Conservation (phyloP, 2,797 vertebrate genomes). For the Nyctibius grandis region DNA sequence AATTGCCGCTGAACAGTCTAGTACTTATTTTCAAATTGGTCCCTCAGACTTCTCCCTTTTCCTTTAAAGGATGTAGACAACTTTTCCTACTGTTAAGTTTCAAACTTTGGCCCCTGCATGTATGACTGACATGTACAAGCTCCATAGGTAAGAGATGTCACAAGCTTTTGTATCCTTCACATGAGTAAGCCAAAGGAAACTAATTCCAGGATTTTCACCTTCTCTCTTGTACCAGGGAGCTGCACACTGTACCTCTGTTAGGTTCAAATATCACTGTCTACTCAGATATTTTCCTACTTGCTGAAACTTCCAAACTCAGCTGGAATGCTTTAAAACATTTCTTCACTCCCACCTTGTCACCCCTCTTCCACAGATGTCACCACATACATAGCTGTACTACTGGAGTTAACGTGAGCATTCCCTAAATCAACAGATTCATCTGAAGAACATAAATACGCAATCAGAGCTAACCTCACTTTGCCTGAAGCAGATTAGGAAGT, state of each 20-base stretch:
- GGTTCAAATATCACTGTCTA: background rate
- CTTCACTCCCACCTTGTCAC: background rate
- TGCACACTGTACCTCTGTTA: background rate
- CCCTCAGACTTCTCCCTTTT: background rate
- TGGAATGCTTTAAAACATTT: background rate
- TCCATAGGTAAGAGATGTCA: background rate
- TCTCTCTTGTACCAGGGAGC: background rate
- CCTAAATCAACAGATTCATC: background rate
- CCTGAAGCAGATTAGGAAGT: background rate
- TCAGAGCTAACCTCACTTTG: background rate
- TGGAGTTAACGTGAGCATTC: background rate
- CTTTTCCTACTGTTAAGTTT: background rate
- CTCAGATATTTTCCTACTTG: background rate
- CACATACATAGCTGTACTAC: background rate
- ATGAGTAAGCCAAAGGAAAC: background rate
- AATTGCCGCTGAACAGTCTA: background rate
- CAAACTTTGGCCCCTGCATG: background rate
- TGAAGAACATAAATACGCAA: background rate
- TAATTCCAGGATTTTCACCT: background rate
- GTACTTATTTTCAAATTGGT: background rate
- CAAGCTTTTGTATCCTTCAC: background rate
- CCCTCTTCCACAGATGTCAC: background rate
- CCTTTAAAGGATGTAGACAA: background rate
- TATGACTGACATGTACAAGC: fast-evolving
- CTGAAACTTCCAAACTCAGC: background rate